Base-by-base conservation (phyloP, 1,140 invertebrate genomes). In the Pectinophora gossypiella region DNA sequence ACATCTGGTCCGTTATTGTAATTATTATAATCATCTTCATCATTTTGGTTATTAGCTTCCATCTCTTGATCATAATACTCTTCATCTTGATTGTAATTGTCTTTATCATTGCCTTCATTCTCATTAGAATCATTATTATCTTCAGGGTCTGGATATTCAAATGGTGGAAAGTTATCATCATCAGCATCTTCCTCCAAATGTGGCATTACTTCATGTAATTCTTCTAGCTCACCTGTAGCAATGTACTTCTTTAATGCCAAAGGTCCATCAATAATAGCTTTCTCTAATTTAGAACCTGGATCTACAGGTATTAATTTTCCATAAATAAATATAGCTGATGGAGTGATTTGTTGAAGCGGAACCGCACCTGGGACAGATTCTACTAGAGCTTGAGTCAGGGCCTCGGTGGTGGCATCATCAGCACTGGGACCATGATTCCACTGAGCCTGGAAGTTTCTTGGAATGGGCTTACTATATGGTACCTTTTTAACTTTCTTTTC, bases 391-490 rank as follows among this genome's bases (percentile, higher is more conserved):
- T 93, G 92, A 70, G 90, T 92, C 21, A 92, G 89, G 52, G 90
- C 91, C 64, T 90, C 92, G 64, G 90, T 91, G 16, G 92, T 74
- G 46, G 88, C 81, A 61, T 91, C 91, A 67, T 94, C 92, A 45
- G 87, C 78, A 12, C 77, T 73, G 27, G 88, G 82, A 13, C 77
- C 77, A 72, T 97, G 96, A 68, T 96, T 96, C 97, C 97, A 99
- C 53, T 98, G 96, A 19, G 95, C 95, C 85, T 98, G 96, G 88
- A 99, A 99, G 72, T 97, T 96, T 63, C 95, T 93, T 2, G 97
- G 97, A 78, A 99, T 98, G 12, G 97, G 97, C 77, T 98, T 97
- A 58, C 96, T 96, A 75, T 97, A 98, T 5, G 97, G 97, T 21
- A 94, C 94, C 84, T 94, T 95, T 69, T 96, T 96, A 48, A 93